Evolutionary conservation across 2,113 vertebrate genomes (phyloP).

Genomic region (Pseudorasbora parva): DNA sequence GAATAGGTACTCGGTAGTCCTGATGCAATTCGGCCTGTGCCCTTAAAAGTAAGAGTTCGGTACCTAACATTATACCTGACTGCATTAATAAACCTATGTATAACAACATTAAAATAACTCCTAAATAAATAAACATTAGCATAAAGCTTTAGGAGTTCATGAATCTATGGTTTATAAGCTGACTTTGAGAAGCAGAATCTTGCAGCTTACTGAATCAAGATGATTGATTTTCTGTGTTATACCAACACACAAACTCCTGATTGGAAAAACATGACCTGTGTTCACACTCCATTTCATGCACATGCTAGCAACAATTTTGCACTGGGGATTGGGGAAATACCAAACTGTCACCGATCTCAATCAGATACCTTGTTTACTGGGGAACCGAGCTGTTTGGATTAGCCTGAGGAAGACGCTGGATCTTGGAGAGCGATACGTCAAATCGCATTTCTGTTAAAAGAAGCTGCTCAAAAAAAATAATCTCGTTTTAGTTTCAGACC

Average conservation of each 20-base stretch:
- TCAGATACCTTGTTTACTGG: conserved; percentile 48
- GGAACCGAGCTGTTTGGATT: conserved; percentile 52
- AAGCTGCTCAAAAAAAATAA: conserved; percentile 36
- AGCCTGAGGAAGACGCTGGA: conserved; percentile 44
- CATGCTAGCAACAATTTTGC: not conserved
- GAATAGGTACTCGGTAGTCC: too few relatives aligned
- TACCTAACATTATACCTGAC: not conserved
- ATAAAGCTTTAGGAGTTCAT: not conserved
- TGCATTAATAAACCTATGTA: not conserved
- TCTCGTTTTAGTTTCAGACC: conserved; percentile 30
- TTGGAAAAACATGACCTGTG: not conserved
- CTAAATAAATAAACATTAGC: not conserved
- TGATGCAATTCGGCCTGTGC: too few relatives aligned
- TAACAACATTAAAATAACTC: not conserved
- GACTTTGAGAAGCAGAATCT: not conserved
- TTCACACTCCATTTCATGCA: not conserved
- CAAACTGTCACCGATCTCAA: conserved; percentile 27
- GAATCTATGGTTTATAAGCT: not conserved
- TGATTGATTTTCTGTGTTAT: not conserved
- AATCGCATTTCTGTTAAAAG: conserved; percentile 47
- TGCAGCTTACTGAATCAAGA: not conserved
- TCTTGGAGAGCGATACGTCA: conserved; percentile 44
- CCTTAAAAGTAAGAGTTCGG: too few relatives aligned
- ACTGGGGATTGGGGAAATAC: conserved; percentile 16
- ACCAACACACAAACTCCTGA: conserved; percentile 8